Evolutionary conservation across 2,888 invertebrate genomes (phyloP).

Genomic region (Noctuana brunneofusca): DNA sequence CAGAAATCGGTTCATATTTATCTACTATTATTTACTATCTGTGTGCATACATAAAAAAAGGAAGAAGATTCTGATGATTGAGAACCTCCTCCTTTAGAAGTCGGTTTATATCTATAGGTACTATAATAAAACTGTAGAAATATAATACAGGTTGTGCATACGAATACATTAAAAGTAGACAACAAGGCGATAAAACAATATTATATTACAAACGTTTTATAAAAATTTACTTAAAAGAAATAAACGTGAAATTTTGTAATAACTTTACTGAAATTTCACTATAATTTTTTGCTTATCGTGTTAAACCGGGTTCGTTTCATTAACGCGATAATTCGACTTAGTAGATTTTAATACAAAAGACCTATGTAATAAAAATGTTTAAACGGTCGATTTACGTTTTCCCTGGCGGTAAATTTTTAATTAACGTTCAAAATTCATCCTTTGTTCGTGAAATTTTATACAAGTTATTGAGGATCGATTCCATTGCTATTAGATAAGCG

Average conservation of each 20-base stretch:
- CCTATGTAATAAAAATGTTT: constrained; percentile 27
- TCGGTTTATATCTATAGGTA: too few species aligned
- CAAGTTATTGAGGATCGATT: constrained; percentile 37
- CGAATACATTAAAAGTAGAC: too few species aligned
- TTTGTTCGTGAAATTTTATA: constrained; percentile 35
- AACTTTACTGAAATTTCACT: background rate
- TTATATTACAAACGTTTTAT: too few species aligned
- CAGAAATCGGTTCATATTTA: too few species aligned
- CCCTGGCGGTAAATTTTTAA: constrained; percentile 34
- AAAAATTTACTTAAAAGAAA: background rate
- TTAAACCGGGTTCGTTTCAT: constrained; percentile 4
- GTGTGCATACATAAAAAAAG: too few species aligned
- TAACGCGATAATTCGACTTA: constrained; percentile 6
- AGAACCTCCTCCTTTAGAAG: too few species aligned
- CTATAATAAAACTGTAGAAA: too few species aligned
- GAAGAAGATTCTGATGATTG: too few species aligned
- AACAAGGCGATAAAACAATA: too few species aligned
- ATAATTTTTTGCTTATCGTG: constrained; percentile 3
- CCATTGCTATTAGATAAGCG: constrained; percentile 26
- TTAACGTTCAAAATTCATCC: constrained; percentile 32
- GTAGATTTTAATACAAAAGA: constrained; percentile 10
- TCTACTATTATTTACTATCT: too few species aligned
- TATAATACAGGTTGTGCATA: too few species aligned
- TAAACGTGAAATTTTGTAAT: background rate
- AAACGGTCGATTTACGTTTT: constrained; percentile 26